Evolutionary conservation across 2,797 vertebrate genomes (phyloP).

Genomic region (Eulemur coronatus): DNA sequence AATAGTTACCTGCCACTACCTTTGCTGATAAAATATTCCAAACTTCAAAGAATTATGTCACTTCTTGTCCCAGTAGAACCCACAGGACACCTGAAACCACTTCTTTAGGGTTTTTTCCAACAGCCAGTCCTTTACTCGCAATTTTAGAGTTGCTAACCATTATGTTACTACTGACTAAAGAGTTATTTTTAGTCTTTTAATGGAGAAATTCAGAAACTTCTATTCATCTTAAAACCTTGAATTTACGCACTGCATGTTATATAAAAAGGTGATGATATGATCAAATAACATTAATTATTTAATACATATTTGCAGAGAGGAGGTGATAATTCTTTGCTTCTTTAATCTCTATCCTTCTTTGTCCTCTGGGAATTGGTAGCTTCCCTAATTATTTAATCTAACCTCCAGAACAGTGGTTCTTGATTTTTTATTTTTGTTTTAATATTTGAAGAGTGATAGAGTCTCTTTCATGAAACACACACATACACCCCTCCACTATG

Average conservation of each 20-base stretch:
- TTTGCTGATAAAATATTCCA: background rate
- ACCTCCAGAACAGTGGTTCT: background rate
- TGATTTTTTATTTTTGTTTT: background rate
- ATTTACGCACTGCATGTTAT: background rate
- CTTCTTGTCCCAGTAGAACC: background rate
- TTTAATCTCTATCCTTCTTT: background rate
- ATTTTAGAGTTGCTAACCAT: background rate
- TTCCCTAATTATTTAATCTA: background rate
- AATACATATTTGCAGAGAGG: background rate
- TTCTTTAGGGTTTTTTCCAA: background rate
- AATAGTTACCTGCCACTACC: background rate
- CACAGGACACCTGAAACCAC: background rate
- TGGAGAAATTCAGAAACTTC: background rate
- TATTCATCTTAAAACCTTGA: background rate
- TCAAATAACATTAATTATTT: conserved; percentile 1
- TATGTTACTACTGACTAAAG: background rate
- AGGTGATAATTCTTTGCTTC: background rate
- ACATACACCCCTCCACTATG: too few species aligned
- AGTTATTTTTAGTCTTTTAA: background rate
- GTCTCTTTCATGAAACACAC: background rate
- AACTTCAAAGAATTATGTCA: background rate
- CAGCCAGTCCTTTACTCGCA: background rate
- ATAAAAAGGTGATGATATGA: background rate
- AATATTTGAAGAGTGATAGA: background rate
- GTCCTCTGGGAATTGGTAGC: background rate